A percentile compares a stretch with the other conserved stretches of the same genome.
These are phyloP conservation scores for Rynchops niger DNA, from an alignment of 2,113 vertebrate species.

Conservation along the genomic window DNA sequence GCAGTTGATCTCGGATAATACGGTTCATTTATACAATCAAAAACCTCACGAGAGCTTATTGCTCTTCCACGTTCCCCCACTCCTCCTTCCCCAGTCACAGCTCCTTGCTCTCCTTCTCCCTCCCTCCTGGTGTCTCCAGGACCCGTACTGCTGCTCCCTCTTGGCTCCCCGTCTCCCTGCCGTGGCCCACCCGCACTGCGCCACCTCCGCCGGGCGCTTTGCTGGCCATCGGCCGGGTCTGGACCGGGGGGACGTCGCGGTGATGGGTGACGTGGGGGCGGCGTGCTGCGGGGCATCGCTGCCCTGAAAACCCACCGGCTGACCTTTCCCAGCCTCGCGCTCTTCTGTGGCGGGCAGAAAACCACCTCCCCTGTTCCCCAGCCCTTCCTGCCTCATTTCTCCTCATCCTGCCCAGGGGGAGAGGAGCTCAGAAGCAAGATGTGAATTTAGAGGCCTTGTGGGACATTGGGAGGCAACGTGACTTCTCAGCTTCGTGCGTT, in stretches of 20 bases:
- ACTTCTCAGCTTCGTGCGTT: background rate
- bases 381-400: background rate
- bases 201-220: fast-evolving
- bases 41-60: fast-evolving
- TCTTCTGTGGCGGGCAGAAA: background rate
- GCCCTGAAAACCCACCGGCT: background rate
- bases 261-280: fast-evolving
- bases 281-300: background rate
- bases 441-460: background rate
- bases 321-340: fast-evolving
- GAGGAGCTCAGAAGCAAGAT: background rate
- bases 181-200: fast-evolving
- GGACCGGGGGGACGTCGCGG: background rate
- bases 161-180: background rate
- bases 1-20: background rate
- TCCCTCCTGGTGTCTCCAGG: background rate
- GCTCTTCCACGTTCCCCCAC: background rate
- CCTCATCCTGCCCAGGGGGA: background rate
- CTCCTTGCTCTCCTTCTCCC: background rate
- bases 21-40: background rate
- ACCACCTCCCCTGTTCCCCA: background rate
- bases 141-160: background rate
- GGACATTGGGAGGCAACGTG: background rate
- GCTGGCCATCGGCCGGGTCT: background rate
- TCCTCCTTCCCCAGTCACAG: background rate